These are phyloP conservation scores for Empis stercorea DNA, from an alignment of 2,888 invertebrate species.

Conservation along the genomic window DNA sequence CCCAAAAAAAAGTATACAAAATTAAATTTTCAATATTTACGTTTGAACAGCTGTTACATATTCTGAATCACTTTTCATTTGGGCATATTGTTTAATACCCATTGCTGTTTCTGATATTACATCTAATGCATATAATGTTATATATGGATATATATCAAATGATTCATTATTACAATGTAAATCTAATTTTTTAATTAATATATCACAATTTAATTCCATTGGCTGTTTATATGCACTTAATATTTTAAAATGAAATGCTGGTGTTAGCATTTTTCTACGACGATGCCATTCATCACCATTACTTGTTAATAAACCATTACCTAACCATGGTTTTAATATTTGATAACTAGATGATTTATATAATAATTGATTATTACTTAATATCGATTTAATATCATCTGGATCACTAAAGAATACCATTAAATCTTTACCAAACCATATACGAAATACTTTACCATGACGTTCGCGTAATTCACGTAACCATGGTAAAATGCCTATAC, in stretches of 20 bases:
- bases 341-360: slow-evolving; percentile 26
- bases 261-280: slow-evolving; percentile 61
- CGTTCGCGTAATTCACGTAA: slow-evolving; percentile 20
- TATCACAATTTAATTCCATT: slow-evolving; percentile 51
- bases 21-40: slow-evolving; percentile 33
- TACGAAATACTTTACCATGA: slow-evolving; percentile 27
- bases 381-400: slow-evolving; percentile 24
- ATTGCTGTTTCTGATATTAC: slow-evolving; percentile 56
- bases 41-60: slow-evolving; percentile 58
- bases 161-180: slow-evolving; percentile 34
- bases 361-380: slow-evolving; percentile 24
- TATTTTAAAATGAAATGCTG: slow-evolving; percentile 69
- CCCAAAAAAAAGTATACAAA: neutral
- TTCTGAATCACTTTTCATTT: slow-evolving; percentile 48
- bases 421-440: slow-evolving; percentile 32
- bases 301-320: slow-evolving; percentile 29
- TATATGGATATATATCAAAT: slow-evolving; percentile 47
- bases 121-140: slow-evolving; percentile 33
- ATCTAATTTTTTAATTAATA: slow-evolving; percentile 37
- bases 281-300: slow-evolving; percentile 46
- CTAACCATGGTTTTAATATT: slow-evolving; percentile 26
- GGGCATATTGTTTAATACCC: slow-evolving; percentile 64
- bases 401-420: slow-evolving; percentile 27
- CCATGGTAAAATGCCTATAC: slow-evolving; percentile 22
- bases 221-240: slow-evolving; percentile 58